Conservation (phyloP, 2,888 invertebrate genomes). For the Caenorhabditis sinica region DNA sequence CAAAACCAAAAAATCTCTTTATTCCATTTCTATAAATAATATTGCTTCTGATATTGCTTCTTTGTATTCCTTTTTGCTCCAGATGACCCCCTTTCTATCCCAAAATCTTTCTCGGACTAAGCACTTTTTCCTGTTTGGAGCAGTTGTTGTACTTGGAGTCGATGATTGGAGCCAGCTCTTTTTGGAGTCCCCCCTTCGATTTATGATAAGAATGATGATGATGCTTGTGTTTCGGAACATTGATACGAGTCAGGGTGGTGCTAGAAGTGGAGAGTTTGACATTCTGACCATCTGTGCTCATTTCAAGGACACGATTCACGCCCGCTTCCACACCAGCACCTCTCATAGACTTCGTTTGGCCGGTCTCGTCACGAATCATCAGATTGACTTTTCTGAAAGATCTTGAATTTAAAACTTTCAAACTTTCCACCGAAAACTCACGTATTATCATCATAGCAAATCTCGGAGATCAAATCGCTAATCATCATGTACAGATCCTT, state of each 20-base stretch:
- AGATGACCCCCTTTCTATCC: neutral
- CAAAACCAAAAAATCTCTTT: too few relatives aligned
- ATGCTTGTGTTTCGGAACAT: conserved; percentile 25
- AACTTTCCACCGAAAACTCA: conserved; percentile 27
- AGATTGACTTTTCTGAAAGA: conserved; percentile 30
- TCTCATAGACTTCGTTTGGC: conserved; percentile 19
- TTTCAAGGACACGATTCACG: conserved; percentile 33
- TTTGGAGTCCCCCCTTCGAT: neutral
- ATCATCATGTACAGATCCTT: conserved; percentile 35
- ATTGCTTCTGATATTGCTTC: too few relatives aligned
- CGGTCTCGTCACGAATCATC: conserved; percentile 43
- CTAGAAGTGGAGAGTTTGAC: conserved; percentile 12
- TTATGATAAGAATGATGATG: conserved; percentile 13
- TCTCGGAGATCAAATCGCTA: conserved; percentile 18
- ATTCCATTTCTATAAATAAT: too few relatives aligned
- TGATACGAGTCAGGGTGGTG: conserved; percentile 13
- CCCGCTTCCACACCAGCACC: conserved; percentile 40
- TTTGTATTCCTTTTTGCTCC: too few relatives aligned
- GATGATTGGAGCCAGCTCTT: neutral
- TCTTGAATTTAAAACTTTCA: neutral
- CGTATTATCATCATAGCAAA: conserved; percentile 11
- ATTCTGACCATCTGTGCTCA: conserved; percentile 3
- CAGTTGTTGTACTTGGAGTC: conserved; percentile 13
- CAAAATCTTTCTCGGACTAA: conserved; percentile 32
- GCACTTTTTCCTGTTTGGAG: conserved; percentile 16